Conservation (phyloP, 2,888 invertebrate genomes). For the Drosophila mimica region DNA sequence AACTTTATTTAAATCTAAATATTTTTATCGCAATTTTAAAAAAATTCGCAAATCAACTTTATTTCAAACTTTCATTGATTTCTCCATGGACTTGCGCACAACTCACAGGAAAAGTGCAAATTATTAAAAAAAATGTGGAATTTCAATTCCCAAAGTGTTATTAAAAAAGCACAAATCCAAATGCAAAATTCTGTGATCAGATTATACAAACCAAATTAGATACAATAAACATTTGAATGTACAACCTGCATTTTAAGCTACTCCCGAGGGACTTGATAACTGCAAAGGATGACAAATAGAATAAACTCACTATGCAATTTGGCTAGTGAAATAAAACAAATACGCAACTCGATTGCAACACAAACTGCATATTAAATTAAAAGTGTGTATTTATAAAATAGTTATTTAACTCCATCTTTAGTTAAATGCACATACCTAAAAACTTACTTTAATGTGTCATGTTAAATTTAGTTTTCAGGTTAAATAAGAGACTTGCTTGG, state of each 20-base stretch:
- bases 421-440: not conserved
- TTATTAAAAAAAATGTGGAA: not conserved
- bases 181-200: not conserved
- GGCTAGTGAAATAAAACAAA: not conserved
- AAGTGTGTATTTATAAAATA: too few species aligned
- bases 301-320: not conserved
- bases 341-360: not conserved
- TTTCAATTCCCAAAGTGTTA: not conserved
- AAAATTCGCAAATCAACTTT: not conserved
- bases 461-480: not conserved
- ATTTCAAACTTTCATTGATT: constrained; percentile 8
- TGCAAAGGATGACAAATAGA: not conserved
- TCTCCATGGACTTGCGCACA: constrained; percentile 1
- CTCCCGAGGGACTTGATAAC: constrained; percentile 1
- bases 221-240: not conserved
- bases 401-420: not conserved
- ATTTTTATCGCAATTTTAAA: not conserved
- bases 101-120: not conserved
- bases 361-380: not conserved
- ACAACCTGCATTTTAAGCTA: not conserved
- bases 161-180: not conserved
- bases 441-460: too few species aligned
- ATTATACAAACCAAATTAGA: constrained; percentile 3
- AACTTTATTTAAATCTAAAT: not conserved
- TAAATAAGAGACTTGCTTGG: not conserved